A percentile compares a stretch with the other conserved stretches of the same genome.
Evolutionary conservation across 1,140 invertebrate genomes (phyloP).

Genomic region (Zaprionus vittiger): DNA sequence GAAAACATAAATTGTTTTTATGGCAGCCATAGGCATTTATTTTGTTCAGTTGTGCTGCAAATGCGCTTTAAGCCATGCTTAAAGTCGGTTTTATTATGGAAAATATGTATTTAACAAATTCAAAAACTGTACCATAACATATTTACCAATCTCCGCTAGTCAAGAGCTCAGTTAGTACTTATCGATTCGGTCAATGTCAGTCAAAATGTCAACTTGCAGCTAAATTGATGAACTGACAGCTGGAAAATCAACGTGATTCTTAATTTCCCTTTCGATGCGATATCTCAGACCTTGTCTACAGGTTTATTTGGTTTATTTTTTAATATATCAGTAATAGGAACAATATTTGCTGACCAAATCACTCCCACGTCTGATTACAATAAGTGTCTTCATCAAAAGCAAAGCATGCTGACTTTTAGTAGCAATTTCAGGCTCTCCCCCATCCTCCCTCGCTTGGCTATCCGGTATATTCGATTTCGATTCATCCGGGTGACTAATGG

Average conservation of each 20-base stretch:
- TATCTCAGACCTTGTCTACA: no score
- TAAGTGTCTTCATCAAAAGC: background rate
- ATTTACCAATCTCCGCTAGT: background rate
- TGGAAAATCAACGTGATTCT: background rate
- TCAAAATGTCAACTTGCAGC: background rate
- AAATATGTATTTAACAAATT: background rate
- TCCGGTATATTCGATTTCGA: conserved; percentile 1
- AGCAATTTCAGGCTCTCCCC: no score
- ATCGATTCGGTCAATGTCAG: background rate
- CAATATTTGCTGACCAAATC: background rate
- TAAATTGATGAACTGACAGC: background rate
- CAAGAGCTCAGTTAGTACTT: background rate
- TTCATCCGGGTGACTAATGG: background rate
- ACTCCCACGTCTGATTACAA: background rate
- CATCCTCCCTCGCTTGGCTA: background rate
- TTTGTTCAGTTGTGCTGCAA: background rate
- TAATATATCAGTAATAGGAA: background rate
- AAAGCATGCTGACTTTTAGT: background rate
- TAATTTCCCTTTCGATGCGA: background rate
- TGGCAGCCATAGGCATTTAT: background rate
- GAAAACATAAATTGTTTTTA: background rate
- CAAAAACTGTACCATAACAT: no score
- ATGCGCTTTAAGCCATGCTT: background rate
- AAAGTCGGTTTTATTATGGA: background rate
- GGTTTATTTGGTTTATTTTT: background rate